These are phyloP conservation scores for Rhinolophus ferrumequinum DNA, from an alignment of 2,113 vertebrate genomes.

Conservation along the genomic window DNA sequence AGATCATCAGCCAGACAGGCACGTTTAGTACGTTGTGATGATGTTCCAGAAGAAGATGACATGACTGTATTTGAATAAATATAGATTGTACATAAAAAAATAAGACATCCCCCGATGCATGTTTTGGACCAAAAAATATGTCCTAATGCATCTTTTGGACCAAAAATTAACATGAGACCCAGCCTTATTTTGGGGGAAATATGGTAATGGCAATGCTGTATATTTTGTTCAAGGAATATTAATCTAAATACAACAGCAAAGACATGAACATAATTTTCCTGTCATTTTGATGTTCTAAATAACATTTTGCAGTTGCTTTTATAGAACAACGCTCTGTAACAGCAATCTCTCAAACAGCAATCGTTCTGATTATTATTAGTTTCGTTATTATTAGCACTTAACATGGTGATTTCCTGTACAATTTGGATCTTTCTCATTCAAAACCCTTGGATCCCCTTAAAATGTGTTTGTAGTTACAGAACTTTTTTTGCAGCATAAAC, in stretches of 20 bases:
- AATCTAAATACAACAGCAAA: not conserved
- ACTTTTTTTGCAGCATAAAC: not conserved
- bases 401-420: not conserved
- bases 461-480: not conserved
- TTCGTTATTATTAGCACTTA: not conserved
- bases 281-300: constrained; percentile 28
- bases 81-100: too few species aligned
- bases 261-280: not conserved
- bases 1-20: too few species aligned
- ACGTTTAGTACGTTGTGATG: too few species aligned
- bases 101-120: too few species aligned
- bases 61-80: too few species aligned
- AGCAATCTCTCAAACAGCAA: not conserved
- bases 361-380: constrained; percentile 11
- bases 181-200: too few species aligned
- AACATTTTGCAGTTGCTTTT: constrained; percentile 34
- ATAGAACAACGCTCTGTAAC: not conserved
- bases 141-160: too few species aligned
- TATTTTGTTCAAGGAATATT: not conserved
- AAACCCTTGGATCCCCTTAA: not conserved
- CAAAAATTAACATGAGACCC: too few species aligned
- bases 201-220: not conserved
- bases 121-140: too few species aligned
- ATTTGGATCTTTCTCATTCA: not conserved
- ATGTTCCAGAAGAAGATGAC: too few species aligned